A percentile compares a stretch with the other conserved stretches of the same genome.
These are phyloP conservation scores for Anisognathus igniventris DNA, from an alignment of 2,797 vertebrate genomes.

Conservation along the genomic window DNA sequence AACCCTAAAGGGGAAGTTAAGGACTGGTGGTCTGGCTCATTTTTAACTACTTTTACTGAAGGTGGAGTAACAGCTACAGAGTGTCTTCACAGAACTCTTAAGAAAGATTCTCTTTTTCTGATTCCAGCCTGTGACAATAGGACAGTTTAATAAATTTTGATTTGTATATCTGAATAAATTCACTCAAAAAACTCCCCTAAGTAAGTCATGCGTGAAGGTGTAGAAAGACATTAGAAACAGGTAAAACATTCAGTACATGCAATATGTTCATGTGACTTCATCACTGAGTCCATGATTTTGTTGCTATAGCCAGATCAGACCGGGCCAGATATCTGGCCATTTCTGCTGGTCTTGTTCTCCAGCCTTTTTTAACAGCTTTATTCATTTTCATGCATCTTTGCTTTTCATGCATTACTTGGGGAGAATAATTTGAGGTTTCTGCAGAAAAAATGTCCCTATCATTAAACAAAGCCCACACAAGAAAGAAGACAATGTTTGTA, in stretches of 20 bases:
- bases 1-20: neutral
- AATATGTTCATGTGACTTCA: neutral
- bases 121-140: neutral
- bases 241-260: neutral
- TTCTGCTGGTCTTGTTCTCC: neutral
- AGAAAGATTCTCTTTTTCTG: neutral
- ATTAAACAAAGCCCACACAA: slow-evolving; percentile 12
- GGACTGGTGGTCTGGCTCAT: neutral
- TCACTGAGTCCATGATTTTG: neutral
- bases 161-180: neutral
- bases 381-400: neutral
- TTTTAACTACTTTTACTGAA: neutral
- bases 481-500: slow-evolving; percentile 13
- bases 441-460: neutral
- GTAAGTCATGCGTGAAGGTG: neutral
- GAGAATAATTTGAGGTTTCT: neutral
- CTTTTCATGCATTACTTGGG: slow-evolving; percentile 12
- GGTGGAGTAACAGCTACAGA: neutral
- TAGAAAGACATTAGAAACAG: neutral
- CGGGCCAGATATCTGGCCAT: neutral
- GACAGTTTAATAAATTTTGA: neutral
- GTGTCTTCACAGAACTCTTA: neutral
- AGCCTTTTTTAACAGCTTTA: neutral
- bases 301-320: neutral
- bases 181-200: neutral